Percentiles rank a stretch among this genome's conserved stretches.
Evolutionary conservation across 2,888 invertebrate species (phyloP).

Genomic region (Leucozona laternaria): DNA sequence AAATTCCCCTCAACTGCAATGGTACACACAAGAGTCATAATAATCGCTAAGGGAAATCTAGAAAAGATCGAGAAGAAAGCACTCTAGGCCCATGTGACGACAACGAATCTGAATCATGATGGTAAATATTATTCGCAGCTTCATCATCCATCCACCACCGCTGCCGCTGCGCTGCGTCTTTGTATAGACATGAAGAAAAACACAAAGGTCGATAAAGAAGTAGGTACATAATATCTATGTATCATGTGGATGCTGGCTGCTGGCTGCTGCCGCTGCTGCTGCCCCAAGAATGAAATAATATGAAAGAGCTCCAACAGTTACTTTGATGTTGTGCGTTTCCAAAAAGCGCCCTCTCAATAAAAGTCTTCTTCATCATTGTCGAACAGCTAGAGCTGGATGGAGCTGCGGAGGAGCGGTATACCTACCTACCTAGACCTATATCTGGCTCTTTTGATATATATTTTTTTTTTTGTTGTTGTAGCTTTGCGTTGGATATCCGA

Average conservation of each 20-base stretch:
- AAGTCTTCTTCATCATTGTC: conserved; percentile 29
- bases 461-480: not conserved
- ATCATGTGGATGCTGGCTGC: conserved; percentile 51
- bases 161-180: not conserved
- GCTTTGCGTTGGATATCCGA: conserved; percentile 15
- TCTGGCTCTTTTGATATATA: conserved; percentile 2
- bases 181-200: conserved; percentile 11
- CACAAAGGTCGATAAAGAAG: conserved; percentile 62
- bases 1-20: conserved; percentile 1
- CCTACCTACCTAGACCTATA: not conserved
- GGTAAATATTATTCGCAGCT: conserved; percentile 74
- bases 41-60: conserved; percentile 50
- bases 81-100: conserved; percentile 55
- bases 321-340: conserved; percentile 55
- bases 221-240: not conserved
- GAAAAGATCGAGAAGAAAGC: conserved; percentile 39
- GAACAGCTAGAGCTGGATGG: not conserved
- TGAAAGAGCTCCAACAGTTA: conserved; percentile 42
- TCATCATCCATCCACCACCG: conserved; percentile 51
- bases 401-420: not conserved
- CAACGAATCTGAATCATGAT: conserved; percentile 71
- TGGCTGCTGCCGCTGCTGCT: no score
- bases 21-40: conserved; percentile 8
- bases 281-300: conserved; percentile 14
- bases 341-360: conserved; percentile 33